These are phyloP conservation scores for Brachyalestes nurse DNA, from an alignment of 2,797 vertebrate species.

Conservation along the genomic window DNA sequence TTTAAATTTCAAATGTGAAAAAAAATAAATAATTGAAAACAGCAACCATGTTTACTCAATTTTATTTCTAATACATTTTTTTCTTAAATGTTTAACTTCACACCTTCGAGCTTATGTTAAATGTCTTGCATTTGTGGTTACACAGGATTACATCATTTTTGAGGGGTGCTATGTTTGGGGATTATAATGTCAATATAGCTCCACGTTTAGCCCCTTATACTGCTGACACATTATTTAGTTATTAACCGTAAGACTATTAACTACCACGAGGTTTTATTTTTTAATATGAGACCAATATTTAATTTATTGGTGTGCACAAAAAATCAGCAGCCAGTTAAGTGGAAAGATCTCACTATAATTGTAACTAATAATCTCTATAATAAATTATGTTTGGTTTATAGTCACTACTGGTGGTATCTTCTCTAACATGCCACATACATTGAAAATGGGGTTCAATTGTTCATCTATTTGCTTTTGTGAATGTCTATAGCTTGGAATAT, in stretches of 20 bases:
- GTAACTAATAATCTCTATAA: no score
- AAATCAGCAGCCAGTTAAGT: no score
- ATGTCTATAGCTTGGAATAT: no score
- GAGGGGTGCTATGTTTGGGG: neutral
- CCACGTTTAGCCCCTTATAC: neutral
- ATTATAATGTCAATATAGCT: neutral
- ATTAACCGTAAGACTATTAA: neutral
- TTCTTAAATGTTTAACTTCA: no score
- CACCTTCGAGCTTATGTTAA: no score
- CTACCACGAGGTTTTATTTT: neutral
- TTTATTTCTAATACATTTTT: no score
- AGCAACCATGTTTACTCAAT: no score
- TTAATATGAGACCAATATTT: neutral
- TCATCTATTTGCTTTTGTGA: neutral
- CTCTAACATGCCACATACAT: neutral
- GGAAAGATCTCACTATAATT: neutral
- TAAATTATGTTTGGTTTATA: neutral
- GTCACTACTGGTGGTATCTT: neutral
- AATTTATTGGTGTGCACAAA: neutral
- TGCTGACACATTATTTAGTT: neutral
- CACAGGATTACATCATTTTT: neutral
- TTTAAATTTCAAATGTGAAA: no score
- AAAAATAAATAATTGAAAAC: no score
- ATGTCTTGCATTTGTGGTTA: neutral
- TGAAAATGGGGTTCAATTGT: neutral